A percentile compares a stretch with the other conserved stretches of the same genome.
phyloP scores from a whole-genome alignment of 2,797 vertebrate species.

The Onychomys leucogaster region DNA sequence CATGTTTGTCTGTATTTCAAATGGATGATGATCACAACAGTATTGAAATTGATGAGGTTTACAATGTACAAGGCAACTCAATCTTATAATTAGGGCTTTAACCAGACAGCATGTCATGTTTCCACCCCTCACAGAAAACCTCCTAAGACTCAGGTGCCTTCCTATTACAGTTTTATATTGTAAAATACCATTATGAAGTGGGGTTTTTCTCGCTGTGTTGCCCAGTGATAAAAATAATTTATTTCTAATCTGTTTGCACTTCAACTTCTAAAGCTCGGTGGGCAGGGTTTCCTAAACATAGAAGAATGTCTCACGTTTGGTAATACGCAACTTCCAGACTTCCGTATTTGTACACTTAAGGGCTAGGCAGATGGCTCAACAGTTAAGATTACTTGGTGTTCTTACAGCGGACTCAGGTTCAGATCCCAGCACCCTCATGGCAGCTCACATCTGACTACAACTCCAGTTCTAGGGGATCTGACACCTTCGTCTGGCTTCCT shows the following conservation, averaged over 20 bases:
- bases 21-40: not conserved
- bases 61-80: not conserved
- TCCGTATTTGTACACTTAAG: not conserved
- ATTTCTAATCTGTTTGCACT: constrained; percentile 22
- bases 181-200: constrained; percentile 40
- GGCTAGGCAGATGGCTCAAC: not conserved
- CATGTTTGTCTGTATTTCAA: not conserved
- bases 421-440: not conserved
- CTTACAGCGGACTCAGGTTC: not conserved
- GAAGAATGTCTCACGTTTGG: not conserved
- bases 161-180: not conserved
- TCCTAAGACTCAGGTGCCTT: not conserved
- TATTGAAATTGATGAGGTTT: not conserved
- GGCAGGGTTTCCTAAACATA: not conserved
- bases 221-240: not conserved
- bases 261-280: constrained; percentile 26
- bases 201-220: constrained; percentile 25
- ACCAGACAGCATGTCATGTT: constrained; percentile 22
- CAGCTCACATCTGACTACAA: not conserved
- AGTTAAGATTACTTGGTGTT: not conserved
- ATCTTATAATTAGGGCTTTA: not conserved
- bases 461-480: not conserved
- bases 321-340: not conserved
- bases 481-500: not conserved
- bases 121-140: not conserved